phyloP scores from a whole-genome alignment of 2,888 invertebrate genomes.

The Latrodectus elegans region DNA sequence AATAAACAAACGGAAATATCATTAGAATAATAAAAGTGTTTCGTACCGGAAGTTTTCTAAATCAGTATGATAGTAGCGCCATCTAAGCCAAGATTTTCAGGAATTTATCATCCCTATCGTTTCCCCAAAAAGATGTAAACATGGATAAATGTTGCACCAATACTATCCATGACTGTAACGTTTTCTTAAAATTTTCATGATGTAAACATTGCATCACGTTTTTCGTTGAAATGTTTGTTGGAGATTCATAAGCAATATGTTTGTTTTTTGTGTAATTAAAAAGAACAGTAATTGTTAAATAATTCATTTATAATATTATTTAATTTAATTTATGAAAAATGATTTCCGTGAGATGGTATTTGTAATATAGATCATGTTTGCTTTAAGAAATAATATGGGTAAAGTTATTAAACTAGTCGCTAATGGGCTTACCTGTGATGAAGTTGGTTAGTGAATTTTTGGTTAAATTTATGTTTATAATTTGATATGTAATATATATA shows the following conservation, averaged over 20 bases:
- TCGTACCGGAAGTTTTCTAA: too few relatives aligned
- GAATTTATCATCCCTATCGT: too few relatives aligned
- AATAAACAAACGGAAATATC: too few relatives aligned
- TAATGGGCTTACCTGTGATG: constrained; percentile 32
- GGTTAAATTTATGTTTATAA: not conserved
- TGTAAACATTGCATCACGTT: not conserved
- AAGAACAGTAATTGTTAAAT: not conserved
- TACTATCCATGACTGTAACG: not conserved
- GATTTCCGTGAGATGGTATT: not conserved
- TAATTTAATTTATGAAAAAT: not conserved
- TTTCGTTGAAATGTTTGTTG: not conserved
- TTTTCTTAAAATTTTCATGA: not conserved
- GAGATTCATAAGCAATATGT: not conserved
- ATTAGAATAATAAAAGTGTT: too few relatives aligned
- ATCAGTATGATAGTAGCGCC: too few relatives aligned
- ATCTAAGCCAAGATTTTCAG: too few relatives aligned
- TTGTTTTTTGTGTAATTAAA: not conserved
- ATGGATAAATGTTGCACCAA: not conserved
- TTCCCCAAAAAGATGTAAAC: not conserved
- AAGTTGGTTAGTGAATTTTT: constrained; percentile 24
- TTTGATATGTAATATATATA: too few relatives aligned
- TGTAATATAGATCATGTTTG: not conserved
- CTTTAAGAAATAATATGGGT: constrained; percentile 25
- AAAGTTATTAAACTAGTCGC: constrained; percentile 41
- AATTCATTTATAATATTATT: not conserved